A percentile compares a stretch with the other conserved stretches of the same genome.
Evolutionary conservation across 2,797 vertebrate genomes (phyloP).

Genomic region (Cottoperca gobio): DNA sequence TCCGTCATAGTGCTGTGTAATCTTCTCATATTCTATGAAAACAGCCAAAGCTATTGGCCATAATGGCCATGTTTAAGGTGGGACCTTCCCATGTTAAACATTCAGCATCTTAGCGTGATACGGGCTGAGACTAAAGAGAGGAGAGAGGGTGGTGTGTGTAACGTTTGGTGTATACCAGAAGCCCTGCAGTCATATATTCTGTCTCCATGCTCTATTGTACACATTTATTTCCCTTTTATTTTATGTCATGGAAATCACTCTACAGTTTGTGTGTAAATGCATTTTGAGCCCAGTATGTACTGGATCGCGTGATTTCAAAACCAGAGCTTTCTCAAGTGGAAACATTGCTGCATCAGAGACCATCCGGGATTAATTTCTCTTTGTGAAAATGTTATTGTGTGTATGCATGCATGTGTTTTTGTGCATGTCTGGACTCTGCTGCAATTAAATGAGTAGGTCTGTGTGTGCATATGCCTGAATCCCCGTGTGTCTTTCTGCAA

Average conservation of each 20-base stretch:
- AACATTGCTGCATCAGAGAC: slow-evolving; percentile 62
- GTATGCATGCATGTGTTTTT: slow-evolving; percentile 47
- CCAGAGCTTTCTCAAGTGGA: slow-evolving; percentile 72
- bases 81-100: slow-evolving; percentile 82
- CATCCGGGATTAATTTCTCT: slow-evolving; percentile 72
- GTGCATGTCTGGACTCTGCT: slow-evolving; percentile 41
- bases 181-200: slow-evolving; percentile 42
- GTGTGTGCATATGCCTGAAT: slow-evolving; percentile 9
- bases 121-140: slow-evolving; percentile 10
- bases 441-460: slow-evolving; percentile 46
- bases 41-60: slow-evolving; percentile 73
- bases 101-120: slow-evolving; percentile 50
- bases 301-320: slow-evolving; percentile 67
- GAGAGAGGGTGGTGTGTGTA: slow-evolving; percentile 29
- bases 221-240: slow-evolving; percentile 51
- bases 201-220: slow-evolving; percentile 29
- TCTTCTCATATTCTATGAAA: slow-evolving; percentile 84
- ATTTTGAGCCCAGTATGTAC: slow-evolving; percentile 41
- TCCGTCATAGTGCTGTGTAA: slow-evolving; percentile 85
- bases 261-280: slow-evolving; percentile 17
- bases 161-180: slow-evolving; percentile 44
- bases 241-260: slow-evolving; percentile 32
- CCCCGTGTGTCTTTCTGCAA: slow-evolving; percentile 17
- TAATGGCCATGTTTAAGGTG: slow-evolving; percentile 77
- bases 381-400: slow-evolving; percentile 67